A percentile compares a stretch with the other conserved stretches of the same genome.
phyloP scores from a whole-genome alignment of 1,140 invertebrate species.

The Caenorhabditis tropicalis region DNA sequence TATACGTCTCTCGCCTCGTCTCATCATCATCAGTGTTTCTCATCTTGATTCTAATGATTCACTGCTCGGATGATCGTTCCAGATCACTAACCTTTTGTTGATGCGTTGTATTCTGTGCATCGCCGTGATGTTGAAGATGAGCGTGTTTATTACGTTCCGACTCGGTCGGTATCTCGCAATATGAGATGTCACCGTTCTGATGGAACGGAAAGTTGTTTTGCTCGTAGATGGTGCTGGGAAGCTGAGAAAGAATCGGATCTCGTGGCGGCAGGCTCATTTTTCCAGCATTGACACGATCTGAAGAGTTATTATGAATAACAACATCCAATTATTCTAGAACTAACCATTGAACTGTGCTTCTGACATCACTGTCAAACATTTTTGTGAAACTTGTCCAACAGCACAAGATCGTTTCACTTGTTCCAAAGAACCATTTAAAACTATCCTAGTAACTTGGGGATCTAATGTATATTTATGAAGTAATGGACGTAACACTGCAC shows the following conservation, averaged over 20 bases:
- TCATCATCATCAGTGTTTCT: not conserved
- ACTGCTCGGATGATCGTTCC: not conserved
- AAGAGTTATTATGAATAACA: not conserved
- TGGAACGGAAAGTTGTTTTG: conserved; percentile 64
- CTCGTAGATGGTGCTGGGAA: conserved; percentile 37
- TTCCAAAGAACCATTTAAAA: conserved; percentile 60
- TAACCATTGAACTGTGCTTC: conserved; percentile 64
- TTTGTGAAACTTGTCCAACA: conserved; percentile 58
- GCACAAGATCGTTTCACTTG: conserved; percentile 28
- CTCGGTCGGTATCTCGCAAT: conserved; percentile 65
- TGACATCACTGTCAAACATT: conserved; percentile 65
- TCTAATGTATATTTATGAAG: conserved; percentile 67
- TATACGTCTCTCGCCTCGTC: not conserved
- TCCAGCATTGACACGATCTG: conserved; percentile 40
- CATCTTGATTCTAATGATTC: conserved; percentile 12
- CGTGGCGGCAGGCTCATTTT: conserved; percentile 38
- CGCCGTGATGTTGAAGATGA: not conserved
- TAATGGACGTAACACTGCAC: conserved; percentile 63
- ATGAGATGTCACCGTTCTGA: conserved; percentile 68
- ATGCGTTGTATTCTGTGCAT: conserved; percentile 18
- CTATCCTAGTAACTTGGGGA: conserved; percentile 61
- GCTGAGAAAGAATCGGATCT: conserved; percentile 41
- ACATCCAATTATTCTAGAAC: conserved; percentile 7
- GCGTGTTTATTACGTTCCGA: conserved; percentile 34
- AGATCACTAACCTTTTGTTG: conserved; percentile 48